Percentiles rank a stretch among this genome's conserved stretches.
These are phyloP conservation scores for Ptychobarbus kaznakovi DNA, from an alignment of 2,797 vertebrate species.

Conservation along the genomic window DNA sequence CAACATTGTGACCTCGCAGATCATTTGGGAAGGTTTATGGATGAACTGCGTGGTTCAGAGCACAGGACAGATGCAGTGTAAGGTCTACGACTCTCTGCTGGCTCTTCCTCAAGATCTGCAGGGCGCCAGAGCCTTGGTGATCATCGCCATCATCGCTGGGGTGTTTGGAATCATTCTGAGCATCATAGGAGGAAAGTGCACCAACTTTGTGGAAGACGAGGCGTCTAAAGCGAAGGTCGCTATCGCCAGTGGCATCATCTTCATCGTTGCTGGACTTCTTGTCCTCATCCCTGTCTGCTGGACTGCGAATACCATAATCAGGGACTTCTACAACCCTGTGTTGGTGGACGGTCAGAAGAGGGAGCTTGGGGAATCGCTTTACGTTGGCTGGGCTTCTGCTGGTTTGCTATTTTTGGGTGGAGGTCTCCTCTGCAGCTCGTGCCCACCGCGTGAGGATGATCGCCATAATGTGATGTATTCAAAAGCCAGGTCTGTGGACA, in stretches of 20 bases:
- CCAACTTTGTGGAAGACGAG: conserved; percentile 91
- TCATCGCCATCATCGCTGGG: conserved; percentile 81
- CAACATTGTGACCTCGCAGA: conserved; percentile 88
- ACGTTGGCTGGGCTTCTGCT: conserved; percentile 88
- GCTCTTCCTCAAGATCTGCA: conserved; percentile 86
- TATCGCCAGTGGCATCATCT: conserved; percentile 79
- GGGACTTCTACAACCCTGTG: conserved; percentile 87
- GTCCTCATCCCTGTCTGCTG: conserved; percentile 87
- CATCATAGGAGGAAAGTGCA: conserved; percentile 88
- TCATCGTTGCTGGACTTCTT: conserved; percentile 83
- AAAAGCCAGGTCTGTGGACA: conserved; percentile 65
- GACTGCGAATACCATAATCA: conserved; percentile 84
- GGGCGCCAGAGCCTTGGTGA: conserved; percentile 81
- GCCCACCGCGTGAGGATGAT: conserved; percentile 82
- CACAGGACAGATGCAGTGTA: conserved; percentile 93
- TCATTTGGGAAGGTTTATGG: conserved; percentile 92
- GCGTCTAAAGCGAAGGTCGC: conserved; percentile 80
- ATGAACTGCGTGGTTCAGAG: conserved; percentile 91
- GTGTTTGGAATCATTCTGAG: conserved; percentile 81
- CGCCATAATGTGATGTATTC: conserved; percentile 66
- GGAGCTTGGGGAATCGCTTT: conserved; percentile 88
- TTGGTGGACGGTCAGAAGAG: conserved; percentile 72
- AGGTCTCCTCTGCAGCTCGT: conserved; percentile 87
- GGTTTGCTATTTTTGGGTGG: conserved; percentile 86
- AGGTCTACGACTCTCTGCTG: conserved; percentile 87